Evolutionary conservation across 1,140 invertebrate species (phyloP).

Genomic region (Tetraneura akinire): DNA sequence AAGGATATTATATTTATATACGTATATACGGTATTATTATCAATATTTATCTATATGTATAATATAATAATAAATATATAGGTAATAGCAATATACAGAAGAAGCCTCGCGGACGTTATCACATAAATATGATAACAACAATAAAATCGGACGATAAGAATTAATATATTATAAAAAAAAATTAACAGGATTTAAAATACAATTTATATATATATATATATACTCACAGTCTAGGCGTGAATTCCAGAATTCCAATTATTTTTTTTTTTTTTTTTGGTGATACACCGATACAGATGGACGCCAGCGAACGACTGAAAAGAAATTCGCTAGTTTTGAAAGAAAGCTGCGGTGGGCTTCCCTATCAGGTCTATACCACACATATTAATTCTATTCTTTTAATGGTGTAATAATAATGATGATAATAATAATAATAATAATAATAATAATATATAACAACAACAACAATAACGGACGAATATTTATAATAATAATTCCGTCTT

Average conservation of each 20-base stretch:
- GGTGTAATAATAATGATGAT: constrained; percentile 32
- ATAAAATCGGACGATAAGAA: no score
- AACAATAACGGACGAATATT: constrained; percentile 48
- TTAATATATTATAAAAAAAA: no score
- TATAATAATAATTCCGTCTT: constrained; percentile 48
- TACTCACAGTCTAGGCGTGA: neutral
- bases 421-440: neutral
- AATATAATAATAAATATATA: no score
- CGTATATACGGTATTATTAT: no score
- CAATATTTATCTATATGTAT: no score
- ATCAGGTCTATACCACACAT: neutral
- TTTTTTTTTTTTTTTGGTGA: no score
- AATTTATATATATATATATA: neutral
- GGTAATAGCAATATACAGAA: no score
- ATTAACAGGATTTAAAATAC: no score
- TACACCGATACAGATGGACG: constrained; percentile 1
- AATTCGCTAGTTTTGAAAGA: constrained; percentile 49
- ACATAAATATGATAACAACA: no score
- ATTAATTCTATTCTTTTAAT: constrained; percentile 36
- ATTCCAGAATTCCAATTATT: neutral
- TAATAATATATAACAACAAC: neutral
- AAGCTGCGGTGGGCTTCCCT: constrained; percentile 13
- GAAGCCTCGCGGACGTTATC: no score
- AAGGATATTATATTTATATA: no score
- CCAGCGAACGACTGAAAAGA: constrained; percentile 45